Evolutionary conservation across 23 tunicate species (phyloP).

Genomic region (Trididemnum nubilum): DNA sequence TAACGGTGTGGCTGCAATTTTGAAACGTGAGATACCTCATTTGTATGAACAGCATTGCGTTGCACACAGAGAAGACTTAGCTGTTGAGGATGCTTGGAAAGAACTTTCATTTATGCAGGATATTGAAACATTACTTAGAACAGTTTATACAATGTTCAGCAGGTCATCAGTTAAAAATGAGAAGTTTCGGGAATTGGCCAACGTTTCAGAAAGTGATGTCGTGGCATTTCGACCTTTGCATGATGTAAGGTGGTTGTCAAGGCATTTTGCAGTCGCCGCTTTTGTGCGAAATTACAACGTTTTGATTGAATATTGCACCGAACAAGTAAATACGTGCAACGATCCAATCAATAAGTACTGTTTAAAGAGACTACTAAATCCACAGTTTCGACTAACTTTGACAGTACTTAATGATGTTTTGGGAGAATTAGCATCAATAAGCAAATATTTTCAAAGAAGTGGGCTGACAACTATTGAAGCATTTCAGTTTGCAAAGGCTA

Average conservation of each 20-base stretch:
- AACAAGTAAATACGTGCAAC: background rate
- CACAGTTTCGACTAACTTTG: no score
- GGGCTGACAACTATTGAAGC: background rate
- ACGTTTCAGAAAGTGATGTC: background rate
- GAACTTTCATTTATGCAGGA: background rate
- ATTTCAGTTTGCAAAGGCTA: conserved; percentile 11
- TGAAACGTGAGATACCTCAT: background rate
- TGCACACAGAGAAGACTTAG: background rate
- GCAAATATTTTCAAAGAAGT: conserved; percentile 12
- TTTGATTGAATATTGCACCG: background rate
- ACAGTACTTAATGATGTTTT: no score
- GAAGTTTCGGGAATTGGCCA: background rate
- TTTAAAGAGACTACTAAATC: no score
- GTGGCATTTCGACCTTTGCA: background rate
- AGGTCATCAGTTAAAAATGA: no score
- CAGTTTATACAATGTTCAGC: no score
- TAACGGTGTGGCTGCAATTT: conserved; percentile 1
- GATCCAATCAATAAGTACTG: no score
- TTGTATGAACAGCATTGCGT: background rate
- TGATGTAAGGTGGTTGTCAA: background rate
- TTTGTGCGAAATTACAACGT: background rate
- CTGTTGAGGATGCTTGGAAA: background rate
- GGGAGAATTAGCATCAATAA: no score
- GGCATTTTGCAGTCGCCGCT: background rate
- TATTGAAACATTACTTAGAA: background rate